Conservation (phyloP, 2,113 vertebrate species). For the Pachycephala philippinensis region DNA sequence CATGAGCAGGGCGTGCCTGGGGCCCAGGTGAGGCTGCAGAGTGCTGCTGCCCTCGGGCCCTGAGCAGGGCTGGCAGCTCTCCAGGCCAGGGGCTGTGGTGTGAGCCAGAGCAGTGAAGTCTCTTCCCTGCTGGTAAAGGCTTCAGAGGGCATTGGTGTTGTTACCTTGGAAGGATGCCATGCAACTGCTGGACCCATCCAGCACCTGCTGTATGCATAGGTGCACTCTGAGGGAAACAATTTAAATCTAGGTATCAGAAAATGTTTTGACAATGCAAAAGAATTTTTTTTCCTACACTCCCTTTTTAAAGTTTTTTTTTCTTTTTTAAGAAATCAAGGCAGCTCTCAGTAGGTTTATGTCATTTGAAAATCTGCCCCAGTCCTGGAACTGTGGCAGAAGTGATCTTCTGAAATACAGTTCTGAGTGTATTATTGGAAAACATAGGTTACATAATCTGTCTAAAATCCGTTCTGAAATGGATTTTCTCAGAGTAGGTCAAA, state of each 20-base stretch:
- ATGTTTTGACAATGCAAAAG: background rate
- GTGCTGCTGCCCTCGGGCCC: background rate
- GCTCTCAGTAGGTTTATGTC: background rate
- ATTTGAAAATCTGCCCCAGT: background rate
- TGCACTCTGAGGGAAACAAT: background rate
- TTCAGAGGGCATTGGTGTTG: background rate
- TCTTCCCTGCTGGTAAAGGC: background rate
- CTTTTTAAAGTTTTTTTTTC: no score
- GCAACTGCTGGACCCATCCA: background rate
- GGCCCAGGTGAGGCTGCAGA: background rate
- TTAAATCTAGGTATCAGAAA: background rate
- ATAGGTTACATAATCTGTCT: background rate
- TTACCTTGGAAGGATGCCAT: background rate
- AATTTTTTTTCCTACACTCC: background rate
- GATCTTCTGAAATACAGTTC: background rate
- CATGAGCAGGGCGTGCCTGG: background rate
- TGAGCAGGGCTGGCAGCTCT: background rate
- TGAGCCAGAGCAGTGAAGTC: background rate
- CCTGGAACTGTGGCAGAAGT: background rate
- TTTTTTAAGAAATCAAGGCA: background rate
- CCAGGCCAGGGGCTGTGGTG: rapidly evolving
- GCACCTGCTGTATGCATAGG: background rate
- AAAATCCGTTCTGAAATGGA: background rate
- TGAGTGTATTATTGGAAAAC: background rate
- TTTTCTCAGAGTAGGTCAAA: background rate